Evolutionary conservation across 2,113 vertebrate species (phyloP), one percentile per base, ranked within the genome.

Genomic region (Axis porcinus): DNA sequence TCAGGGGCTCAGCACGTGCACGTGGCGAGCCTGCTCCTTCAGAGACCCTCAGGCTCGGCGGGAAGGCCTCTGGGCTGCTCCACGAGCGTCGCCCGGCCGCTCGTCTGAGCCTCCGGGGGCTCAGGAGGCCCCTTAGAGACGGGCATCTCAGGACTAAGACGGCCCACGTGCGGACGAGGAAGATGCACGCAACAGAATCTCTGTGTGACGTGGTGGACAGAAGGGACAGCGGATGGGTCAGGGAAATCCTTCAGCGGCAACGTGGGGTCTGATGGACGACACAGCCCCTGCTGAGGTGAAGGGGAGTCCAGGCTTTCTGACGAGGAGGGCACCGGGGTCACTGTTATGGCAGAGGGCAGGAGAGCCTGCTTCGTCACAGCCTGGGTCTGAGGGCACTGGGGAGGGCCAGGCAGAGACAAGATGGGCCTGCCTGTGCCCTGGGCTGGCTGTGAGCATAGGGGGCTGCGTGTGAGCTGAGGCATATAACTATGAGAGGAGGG

Each of bases 11-110:
- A 16, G n/a, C 25, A 0, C 36, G 21, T 1, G 2, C 52, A 30
- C 28, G 50, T 1, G 43, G 7, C 1, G 5, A 54, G 19, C 28
- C 6, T 1, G 2, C 88, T 23, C 9, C 33, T 19, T 7, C 2
- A 52, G 15, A 14, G 9, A 19, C 0, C 4, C 6, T 14, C 5
- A 1, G 2, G n/a, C 3, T 6, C 13, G 10, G 64, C 9, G 43
- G 13, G 3, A 15, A 0, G 0, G 0, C 23, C 36, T 8, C 12
- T 0, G 15, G 0, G 40, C 6, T 0, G 2, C 13, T 40, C 45
- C 12, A 1, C 0, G 2, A 6, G 3, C 33, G 16, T 21, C 12
- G 19, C 6, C n/a, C 1, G 0, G 19, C 74, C 3, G 16, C 60
- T 10, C 8, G 0, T 4, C 13, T 1, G 36, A 10, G 1, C 45